Base-by-base conservation (phyloP, 2,888 invertebrate species). In the Zaprionus lineosus region DNA sequence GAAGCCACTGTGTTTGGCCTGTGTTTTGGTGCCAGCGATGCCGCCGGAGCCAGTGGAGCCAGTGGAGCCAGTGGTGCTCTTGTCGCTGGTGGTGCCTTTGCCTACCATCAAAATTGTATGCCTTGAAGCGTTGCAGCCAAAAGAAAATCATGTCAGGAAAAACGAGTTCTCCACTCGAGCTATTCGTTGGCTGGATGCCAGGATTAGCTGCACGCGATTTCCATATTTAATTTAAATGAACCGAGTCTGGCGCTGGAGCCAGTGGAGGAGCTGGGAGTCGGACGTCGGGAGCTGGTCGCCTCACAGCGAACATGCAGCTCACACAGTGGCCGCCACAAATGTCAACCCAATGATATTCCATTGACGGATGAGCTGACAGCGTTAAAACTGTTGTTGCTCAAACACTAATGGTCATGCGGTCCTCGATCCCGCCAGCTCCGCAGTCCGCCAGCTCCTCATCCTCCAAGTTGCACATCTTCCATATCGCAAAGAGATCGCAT, bases 361-460 rank as follows among this genome's bases (percentile, higher is more conserved):
- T 87, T 88, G 88, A 88, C 88, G 88, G 88, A 88, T 88, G 88
- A 88, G 87, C 85, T 88, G 88, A 88, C 88, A 88, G 88, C 84
- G 88, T 87, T 87, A 87, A 87, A 87, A 88, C 85, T 88, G 88
- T 86, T 88, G 88, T 86, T 87, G 87, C 74, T 71, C 74, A 72
- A 83, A 79, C 76, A 86, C 79, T 86, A 86, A 83, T 86, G 72
- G 82, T 78, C 86, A 83, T 75, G 70, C 59, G 70, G 28, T 9
- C 51, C 29, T 24, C 39, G 48, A 63, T 61, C 39, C 47, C 18
- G 40, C 46, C 26, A 28, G 33, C 63, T 18, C 33, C 24, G 31
- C 26, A 33, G 31, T 28, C 14, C 7, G 12, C 29, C 40, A 50
- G 26, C 39, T 34, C 14, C 26, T 14, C 50, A 41, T 36, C 53